Evolutionary conservation across 1,140 invertebrate species (phyloP).

Genomic region (Ostrea denselamellosa): DNA sequence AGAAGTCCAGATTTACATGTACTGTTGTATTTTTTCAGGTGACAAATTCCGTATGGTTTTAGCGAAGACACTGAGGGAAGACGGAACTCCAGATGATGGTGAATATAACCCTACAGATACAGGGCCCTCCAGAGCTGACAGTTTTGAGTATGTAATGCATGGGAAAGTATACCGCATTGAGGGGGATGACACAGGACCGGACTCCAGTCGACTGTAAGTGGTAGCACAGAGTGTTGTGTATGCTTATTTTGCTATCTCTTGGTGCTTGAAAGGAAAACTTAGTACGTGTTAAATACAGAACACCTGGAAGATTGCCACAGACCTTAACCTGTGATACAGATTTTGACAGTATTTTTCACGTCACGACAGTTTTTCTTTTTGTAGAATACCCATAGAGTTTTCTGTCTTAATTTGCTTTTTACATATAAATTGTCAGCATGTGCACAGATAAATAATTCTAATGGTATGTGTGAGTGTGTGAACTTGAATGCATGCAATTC

Average conservation of each 20-base stretch:
- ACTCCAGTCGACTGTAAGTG: constrained; percentile 90
- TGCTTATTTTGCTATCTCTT: not conserved
- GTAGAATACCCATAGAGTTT: not conserved
- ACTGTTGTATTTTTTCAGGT: constrained; percentile 78
- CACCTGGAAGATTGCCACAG: not conserved
- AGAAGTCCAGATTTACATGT: not conserved
- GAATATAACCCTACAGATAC: constrained; percentile 93
- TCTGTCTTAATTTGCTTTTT: not conserved
- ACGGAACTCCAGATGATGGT: constrained; percentile 95
- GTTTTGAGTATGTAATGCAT: constrained; percentile 99
- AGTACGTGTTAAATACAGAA: constrained; percentile 1
- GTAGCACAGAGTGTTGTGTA: not conserved
- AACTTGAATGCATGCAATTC: constrained; percentile 3
- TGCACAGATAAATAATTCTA: not conserved
- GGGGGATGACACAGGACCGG: constrained; percentile 94
- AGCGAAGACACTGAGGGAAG: constrained; percentile 95
- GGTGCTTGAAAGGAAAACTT: not conserved
- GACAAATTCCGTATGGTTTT: constrained; percentile 96
- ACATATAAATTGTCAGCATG: not conserved
- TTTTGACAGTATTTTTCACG: not conserved
- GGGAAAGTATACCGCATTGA: constrained; percentile 99
- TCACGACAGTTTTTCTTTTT: not conserved
- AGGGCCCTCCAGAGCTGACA: constrained; percentile 89
- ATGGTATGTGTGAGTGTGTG: constrained; percentile 19
- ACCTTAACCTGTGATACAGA: not conserved